Base-by-base conservation (phyloP, 2,888 invertebrate species). In the Eupithecia vulgata region DNA sequence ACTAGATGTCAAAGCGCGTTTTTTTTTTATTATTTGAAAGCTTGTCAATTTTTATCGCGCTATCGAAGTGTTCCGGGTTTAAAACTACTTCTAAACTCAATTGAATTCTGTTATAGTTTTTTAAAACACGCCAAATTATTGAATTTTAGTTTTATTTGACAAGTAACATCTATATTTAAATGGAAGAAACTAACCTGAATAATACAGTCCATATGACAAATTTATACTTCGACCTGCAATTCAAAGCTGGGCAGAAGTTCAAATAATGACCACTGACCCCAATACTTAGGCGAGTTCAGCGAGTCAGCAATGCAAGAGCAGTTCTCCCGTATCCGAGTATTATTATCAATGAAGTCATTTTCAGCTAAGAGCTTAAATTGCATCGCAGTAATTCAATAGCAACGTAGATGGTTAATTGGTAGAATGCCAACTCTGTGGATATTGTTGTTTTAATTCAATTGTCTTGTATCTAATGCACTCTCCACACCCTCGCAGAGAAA, bases 381-480 rank as follows among this genome's bases (percentile, higher is more conserved):
- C 87, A 83, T 80, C 76, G 82, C 81, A 81, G 84, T 87, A 88
- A 88, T 85, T 87, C 86, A 85, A 88, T 88, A 88, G 84, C 82
- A 81, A 81, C 80, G 82, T 82, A 87, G 84, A 85, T 86, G 82
- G 86, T 83, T 90, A 90, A 91, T 91, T 93, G 92, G 92, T 92
- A 83, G 85, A 83, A 87, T 87, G 93, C 91, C 92, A 93, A 88
- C 84, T 88, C 85, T 80, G 81, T 81, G 83, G 87, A 86, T 89
- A 89, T 87, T 88, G 85, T 87, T 90, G 88, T 88, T 89, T 90
- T 89, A 91, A 91, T 89, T 88, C 87, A 86, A 90, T 91, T 88
- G 86, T 87, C 85, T 87, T 82, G 84, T 79, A 82, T 85, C 87
- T 88, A 89, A 90, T 89, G 89, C 86, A 87, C 86, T 87, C 80